phyloP scores from a whole-genome alignment of 2,797 vertebrate genomes.

The Emys orbicularis region DNA sequence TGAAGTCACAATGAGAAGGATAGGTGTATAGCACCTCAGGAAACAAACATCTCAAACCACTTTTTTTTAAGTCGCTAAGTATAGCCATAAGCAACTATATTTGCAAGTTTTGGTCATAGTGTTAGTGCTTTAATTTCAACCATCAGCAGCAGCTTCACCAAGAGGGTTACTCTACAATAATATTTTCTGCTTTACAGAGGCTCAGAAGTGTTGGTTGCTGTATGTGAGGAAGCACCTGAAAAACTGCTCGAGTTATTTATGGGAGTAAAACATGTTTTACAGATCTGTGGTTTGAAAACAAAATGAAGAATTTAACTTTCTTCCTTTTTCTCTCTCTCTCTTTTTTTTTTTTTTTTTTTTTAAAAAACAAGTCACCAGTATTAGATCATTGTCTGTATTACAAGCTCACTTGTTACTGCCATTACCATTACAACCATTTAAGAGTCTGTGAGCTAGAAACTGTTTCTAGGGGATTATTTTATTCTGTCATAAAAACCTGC shows the following conservation, averaged over 20 bases:
- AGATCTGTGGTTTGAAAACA: neutral
- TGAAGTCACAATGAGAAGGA: neutral
- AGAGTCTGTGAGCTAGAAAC: neutral
- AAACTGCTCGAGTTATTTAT: neutral
- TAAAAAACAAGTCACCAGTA: neutral
- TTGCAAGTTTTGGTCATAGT: neutral
- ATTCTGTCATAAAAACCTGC: neutral
- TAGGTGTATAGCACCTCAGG: neutral
- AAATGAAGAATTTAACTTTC: neutral
- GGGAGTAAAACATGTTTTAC: neutral
- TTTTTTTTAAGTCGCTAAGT: neutral
- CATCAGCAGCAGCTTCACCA: neutral
- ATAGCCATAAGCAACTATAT: neutral
- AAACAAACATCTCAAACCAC: neutral
- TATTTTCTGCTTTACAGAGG: neutral
- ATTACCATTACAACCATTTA: neutral
- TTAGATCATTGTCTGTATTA: neutral
- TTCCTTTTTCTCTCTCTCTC: neutral
- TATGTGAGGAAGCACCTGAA: neutral
- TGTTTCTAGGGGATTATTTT: neutral
- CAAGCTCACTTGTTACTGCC: neutral
- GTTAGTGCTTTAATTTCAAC: neutral
- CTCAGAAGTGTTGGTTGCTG: neutral
- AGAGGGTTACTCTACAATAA: neutral
- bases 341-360: too few species aligned